A percentile compares a stretch with the other conserved stretches of the same genome.
phyloP scores from a whole-genome alignment of 2,888 invertebrate species.

The Ornithoptera alexandrae region DNA sequence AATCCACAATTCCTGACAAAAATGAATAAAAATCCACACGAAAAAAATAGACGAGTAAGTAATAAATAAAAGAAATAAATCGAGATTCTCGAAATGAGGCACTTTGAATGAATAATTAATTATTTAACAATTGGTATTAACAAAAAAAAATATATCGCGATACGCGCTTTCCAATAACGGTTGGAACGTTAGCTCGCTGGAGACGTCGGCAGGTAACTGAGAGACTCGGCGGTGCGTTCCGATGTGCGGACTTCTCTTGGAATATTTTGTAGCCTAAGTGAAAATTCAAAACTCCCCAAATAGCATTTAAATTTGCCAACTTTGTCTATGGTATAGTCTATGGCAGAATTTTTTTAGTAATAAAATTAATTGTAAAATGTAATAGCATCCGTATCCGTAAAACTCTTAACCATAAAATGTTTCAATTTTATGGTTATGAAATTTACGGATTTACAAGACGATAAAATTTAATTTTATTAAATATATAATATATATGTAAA shows the following conservation, averaged over 20 bases:
- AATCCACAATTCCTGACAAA: neutral
- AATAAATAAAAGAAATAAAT: neutral
- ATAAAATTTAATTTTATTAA: no score
- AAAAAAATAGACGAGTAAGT: neutral
- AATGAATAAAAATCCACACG: neutral
- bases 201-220: neutral
- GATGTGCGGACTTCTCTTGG: neutral
- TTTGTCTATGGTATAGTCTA: neutral
- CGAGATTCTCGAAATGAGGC: neutral
- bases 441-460: no score
- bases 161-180: neutral
- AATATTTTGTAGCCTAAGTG: neutral
- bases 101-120: neutral
- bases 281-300: constrained; percentile 13
- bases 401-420: no score
- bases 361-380: neutral
- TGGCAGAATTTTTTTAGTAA: neutral
- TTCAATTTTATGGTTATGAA: no score
- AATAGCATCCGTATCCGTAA: neutral
- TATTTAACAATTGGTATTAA: neutral
- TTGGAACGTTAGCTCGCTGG: neutral
- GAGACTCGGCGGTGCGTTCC: constrained; percentile 1
- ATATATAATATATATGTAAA: no score
- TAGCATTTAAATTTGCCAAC: neutral
- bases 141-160: neutral